Base-by-base conservation (phyloP, 2,888 invertebrate species). In the Mesorhabditis spiculigera region DNA sequence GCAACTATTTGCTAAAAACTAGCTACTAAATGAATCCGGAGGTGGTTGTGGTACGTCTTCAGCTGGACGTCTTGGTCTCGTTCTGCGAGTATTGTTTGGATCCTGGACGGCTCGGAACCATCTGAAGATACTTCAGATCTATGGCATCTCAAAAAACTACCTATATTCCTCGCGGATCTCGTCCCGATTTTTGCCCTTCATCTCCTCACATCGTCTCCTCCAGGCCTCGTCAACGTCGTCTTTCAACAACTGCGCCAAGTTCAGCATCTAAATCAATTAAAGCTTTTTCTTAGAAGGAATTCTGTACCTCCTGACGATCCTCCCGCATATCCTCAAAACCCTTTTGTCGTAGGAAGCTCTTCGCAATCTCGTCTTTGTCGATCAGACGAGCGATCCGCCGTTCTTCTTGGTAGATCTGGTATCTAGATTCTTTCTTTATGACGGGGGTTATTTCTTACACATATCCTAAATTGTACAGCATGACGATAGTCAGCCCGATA, bases 311-410 rank as follows among this genome's bases (percentile, higher is more conserved):
- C 4, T 67, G 69, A 28, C 69, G 63, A 65, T 82, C 80, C 42
- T 73, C 68, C 43, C 70, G 66, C 16, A 70, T 63, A 41, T 75
- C 72, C 42, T 69, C 67, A 64, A 77, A 79, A 63, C 82, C 82
- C 42, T 75, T 74, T 66, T 83, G 83, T 43, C 83, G 71, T 43
- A 83, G 69, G 69, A 82, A 83, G 13, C 74, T 78, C 62, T 78
- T 77, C 5, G 82, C 81, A 65, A 83, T 83, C 67, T 83, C 83
- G 62, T 83, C 82, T 28, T 78, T 76, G 43, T 81, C 82, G 10
- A 79, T 67, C 67, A 83, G 71, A 45, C 74, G 69, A 6, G 80
- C 76, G 45, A 82, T 67, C 62, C 73, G 68, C 58, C 77, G 71
- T 44, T 81, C 74, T 10, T 74, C 70, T 62, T 73, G 69, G n/a